Base-by-base conservation (phyloP, 2,113 vertebrate species). In the Thymallus thymallus region DNA sequence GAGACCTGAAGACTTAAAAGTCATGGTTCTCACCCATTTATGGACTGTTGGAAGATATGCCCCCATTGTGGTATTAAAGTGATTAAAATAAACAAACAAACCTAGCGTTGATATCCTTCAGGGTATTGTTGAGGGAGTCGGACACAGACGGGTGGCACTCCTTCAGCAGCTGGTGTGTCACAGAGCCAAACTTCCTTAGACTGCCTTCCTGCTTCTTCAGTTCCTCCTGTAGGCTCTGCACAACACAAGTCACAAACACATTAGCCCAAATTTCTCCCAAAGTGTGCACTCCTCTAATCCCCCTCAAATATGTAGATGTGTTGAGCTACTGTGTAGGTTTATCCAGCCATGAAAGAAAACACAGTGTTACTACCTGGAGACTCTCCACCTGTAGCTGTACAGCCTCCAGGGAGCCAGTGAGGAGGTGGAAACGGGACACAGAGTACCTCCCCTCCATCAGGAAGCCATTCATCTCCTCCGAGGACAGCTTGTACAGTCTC, bases 341-440 rank as follows among this genome's bases (percentile, higher is more conserved):
- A 5, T 3, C 5, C 1, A 45, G 41, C 9, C 41, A 45, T 6
- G 5, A 10, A 45, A 45, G 1, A 45, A 45, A 45, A 45, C 16
- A 18, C 3, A 5, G 48, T 18, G 14, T n/a, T n/a, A n/a, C n/a
- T 83, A 99, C 98, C 96, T 98, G 93, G 29, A 99, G 92, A 77
- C 91, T 96, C 76, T 95, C 92, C 61, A 96, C 96, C 85, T 98
- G 98, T 58, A 95, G 90, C 79, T 95, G 94, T 22, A 96, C 96
- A 32, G 97, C 97, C 86, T 98, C 97, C 77, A 96, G 86, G 30
- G 97, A 99, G 73, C 96, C 96, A 0, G 96, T 97, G 67, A 99
- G 95, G 83, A 97, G 94, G 69, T 95, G 94, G 88, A 95, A 96
- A 4, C 92, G 93, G 12, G 97, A 96, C 22, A 99, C 92, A 14